Conservation (phyloP, 1,140 invertebrate species). For the Hyposmocoma kahamanoa region DNA sequence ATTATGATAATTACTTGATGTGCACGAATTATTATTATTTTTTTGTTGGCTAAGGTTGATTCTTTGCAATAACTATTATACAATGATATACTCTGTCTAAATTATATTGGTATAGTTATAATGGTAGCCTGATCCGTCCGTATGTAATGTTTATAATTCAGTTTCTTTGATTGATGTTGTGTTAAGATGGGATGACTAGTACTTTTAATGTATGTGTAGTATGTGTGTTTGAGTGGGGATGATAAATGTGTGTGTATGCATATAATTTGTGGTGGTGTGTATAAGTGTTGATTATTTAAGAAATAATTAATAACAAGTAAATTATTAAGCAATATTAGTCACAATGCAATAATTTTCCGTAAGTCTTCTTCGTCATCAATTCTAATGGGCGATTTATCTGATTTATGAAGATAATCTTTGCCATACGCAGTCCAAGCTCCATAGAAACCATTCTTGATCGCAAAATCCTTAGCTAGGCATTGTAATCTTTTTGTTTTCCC, state of each 20-base stretch:
- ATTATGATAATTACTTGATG: background rate
- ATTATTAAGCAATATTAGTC: background rate
- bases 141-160: too few relatives aligned
- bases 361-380: background rate
- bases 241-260: too few relatives aligned
- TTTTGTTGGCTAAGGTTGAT: background rate
- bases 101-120: background rate
- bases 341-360: background rate
- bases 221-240: too few relatives aligned
- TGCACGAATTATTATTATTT: background rate
- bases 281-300: background rate
- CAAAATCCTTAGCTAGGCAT: background rate
- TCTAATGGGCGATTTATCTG: background rate
- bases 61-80: background rate
- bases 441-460: background rate
- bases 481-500: background rate
- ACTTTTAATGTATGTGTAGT: too few relatives aligned
- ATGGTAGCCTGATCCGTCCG: too few relatives aligned
- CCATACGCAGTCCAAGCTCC: background rate
- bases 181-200: too few relatives aligned
- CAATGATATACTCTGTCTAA: background rate
- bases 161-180: too few relatives aligned
- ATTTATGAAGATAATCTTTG: background rate
- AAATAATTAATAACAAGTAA: background rate
- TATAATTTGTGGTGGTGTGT: background rate